Evolutionary conservation across 1,140 invertebrate genomes (phyloP).

Genomic region (Bactericera cockerelli): DNA sequence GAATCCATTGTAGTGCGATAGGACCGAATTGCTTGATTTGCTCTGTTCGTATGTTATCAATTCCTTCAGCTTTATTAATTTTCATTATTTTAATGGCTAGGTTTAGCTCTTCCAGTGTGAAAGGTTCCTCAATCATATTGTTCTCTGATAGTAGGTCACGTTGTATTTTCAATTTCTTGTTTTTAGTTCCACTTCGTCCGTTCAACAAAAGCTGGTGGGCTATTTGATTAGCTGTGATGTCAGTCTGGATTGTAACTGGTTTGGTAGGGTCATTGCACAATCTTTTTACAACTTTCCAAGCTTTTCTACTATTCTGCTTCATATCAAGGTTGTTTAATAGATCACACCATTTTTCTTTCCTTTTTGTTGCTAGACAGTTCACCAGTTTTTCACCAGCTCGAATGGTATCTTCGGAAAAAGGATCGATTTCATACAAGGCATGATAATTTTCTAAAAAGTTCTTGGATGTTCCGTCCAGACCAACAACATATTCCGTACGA

Average conservation of each 20-base stretch:
- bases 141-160: background rate
- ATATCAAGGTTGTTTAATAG: constrained; percentile 12
- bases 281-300: constrained; percentile 11
- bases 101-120: background rate
- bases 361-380: background rate
- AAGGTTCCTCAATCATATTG: background rate
- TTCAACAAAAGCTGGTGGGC: constrained; percentile 12
- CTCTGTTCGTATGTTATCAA: constrained; percentile 9
- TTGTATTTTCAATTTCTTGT: constrained; percentile 11
- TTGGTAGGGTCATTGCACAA: constrained; percentile 4
- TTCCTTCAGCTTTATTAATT: constrained; percentile 7
- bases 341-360: constrained; percentile 12
- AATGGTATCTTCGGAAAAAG: constrained; percentile 12
- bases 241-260: background rate
- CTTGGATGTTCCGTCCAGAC: background rate
- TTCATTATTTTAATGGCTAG: constrained; percentile 10
- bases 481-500: constrained; percentile 7
- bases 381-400: constrained; percentile 6
- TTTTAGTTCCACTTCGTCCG: background rate
- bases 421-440: background rate
- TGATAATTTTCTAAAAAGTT: constrained; percentile 1
- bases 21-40: constrained; percentile 14
- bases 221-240: constrained; percentile 12
- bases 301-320: constrained; percentile 7
- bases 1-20: background rate